A percentile compares a stretch with the other conserved stretches of the same genome.
Conservation (phyloP, 2,797 vertebrate species). For the Eulemur albifrons region DNA sequence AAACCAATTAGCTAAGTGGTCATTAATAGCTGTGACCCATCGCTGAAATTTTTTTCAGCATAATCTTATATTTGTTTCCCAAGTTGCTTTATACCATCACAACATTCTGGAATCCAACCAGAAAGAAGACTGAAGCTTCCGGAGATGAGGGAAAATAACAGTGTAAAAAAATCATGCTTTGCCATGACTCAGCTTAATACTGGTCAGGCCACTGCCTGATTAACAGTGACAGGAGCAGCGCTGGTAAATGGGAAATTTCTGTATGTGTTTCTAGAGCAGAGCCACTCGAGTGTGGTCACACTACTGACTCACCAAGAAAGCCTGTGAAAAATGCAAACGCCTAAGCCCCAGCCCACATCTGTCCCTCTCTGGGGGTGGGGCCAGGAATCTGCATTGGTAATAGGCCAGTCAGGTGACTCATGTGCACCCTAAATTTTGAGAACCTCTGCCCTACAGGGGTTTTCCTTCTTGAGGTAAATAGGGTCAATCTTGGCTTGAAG, state of each 20-base stretch:
- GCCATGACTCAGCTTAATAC: neutral
- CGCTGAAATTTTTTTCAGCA: neutral
- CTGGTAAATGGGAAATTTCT: neutral
- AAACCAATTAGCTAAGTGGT: constrained; percentile 37
- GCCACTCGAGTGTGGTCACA: neutral
- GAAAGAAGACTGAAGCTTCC: neutral
- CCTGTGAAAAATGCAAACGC: neutral
- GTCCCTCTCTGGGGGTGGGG: neutral
- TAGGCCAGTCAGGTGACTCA: neutral
- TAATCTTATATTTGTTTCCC: neutral
- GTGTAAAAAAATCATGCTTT: neutral
- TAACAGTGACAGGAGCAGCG: neutral
- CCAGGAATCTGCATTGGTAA: neutral
- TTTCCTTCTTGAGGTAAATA: neutral
- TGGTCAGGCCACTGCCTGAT: neutral
- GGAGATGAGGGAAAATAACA: neutral
- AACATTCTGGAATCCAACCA: neutral
- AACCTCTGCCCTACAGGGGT: neutral
- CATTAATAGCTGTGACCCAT: neutral
- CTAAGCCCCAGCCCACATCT: neutral
- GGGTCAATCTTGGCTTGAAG: neutral
- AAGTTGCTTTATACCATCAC: neutral
- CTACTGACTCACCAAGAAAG: neutral
- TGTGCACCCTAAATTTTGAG: neutral
- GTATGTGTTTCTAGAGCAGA: neutral